Evolutionary conservation across 2,888 invertebrate genomes (phyloP), one percentile per base, ranked within the genome.

Genomic region (Philereme transversata): DNA sequence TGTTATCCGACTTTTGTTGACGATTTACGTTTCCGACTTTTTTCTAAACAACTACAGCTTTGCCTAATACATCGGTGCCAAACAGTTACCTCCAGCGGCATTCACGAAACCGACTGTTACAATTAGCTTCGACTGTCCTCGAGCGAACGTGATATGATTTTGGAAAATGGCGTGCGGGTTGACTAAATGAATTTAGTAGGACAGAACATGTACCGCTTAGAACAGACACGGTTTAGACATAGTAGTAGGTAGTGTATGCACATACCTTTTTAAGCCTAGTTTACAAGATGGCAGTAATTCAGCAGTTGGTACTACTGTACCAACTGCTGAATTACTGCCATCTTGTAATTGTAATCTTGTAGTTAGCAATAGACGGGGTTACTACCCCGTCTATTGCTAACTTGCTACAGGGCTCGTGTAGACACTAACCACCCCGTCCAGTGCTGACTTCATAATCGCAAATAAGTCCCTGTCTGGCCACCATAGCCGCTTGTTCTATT

Each of bases 41-140:
- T 22, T 22, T 22, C 22, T 22, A 22, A 22, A 22, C 22, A 22
- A 22, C 22, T 40, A 8, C 40, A 40, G 8, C 40, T 40, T 5
- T 8, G 40, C 40, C 7, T 40, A 40, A 64, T 62, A 61, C 57
- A 64, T 65, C 43, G 57, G 57, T 65, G 62, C 41, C 60, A 36
- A 4, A 65, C 63, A 58, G 69, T 69, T 69, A 67, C 51, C 38
- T 47, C 34, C 51, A 43, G 41, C 40, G 56, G 50, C 58, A 56
- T 60, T 60, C 62, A 57, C 50, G 49, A 60, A 55, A 58, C 47
- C 41, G 44, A 51, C 43, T 49, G 45, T 60, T 48, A 49, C 57
- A 63, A 63, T 61, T 61, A 60, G 55, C 54, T 54, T 40, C 8
- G 50, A 6, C 38, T 51, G 57, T 60, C 57, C 56, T 44, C 51